Base-by-base conservation (phyloP, 1,140 invertebrate genomes). In the Drosophila ohnishii region DNA sequence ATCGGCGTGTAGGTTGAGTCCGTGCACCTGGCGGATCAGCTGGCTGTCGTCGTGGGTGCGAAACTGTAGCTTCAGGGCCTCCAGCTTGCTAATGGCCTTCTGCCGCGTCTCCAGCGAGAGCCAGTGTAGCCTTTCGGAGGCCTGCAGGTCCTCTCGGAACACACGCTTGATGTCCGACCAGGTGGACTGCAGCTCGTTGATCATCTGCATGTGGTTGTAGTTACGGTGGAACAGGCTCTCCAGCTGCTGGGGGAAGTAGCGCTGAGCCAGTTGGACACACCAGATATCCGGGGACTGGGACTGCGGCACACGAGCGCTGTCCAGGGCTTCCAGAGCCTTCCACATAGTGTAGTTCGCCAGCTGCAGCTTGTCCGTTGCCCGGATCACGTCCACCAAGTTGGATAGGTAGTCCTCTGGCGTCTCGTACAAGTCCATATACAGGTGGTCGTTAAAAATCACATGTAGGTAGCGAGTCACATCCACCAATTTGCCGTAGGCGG, bases 171-270 rank as follows among this genome's bases (percentile, higher is more conserved):
- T 85, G 48, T 91, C 90, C n/a, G 86, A 60, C 90, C 90, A 91
- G 0, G 87, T 90, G 0, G 77, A 81, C 42, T 97, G 95, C 44
- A 99, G 95, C 67, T 96, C 95, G 76, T 94, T 94, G 8, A 97
- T 97, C 96, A 98, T 97, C 11, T 94, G 93, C 60, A 97, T 91
- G 1, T 97, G 98, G 94, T 98, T 93, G 92, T 97, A 96, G 86
- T 96, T 95, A 60, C 93, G 93, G 1, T 98, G 96, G 91, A 98
- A 99, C 91, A 98, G 94, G 0, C 96, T 94, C 3, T 97, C 96
- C 51, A 91, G 59, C 16, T 90, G 90, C 39, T 75, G 70, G 0
- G 90, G 90, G 22, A 91, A 88, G 34, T 73, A 90, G 1, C 86
- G 61, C 13, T 81, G 85, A 14, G 85, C 77, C 51, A 80, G 70